Base-by-base conservation (phyloP, 2,797 vertebrate genomes). In the Rousettus madagascariensis region DNA sequence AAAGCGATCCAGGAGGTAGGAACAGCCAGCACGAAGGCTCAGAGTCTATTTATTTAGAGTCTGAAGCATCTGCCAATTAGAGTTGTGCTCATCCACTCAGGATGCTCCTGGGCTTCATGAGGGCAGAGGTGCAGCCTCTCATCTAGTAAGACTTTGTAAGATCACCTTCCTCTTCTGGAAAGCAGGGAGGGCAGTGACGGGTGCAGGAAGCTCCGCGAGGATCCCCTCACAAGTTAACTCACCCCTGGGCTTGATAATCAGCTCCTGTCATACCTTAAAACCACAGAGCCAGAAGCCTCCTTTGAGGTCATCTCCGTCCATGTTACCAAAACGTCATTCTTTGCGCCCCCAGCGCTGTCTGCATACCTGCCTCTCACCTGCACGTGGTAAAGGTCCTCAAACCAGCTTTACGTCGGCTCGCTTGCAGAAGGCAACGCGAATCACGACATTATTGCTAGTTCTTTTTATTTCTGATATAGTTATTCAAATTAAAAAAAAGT, bases 331-430 rank as follows among this genome's bases (percentile, higher is more conserved):
- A 16, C 11, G 0, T 5, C 57, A 33, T 65, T 59, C 1, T 17
- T 53, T 11, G 22, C 30, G 1, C 4, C 26, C 8, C 9, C 15
- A 6, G 36, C 15, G 26, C 22, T 41, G 0, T 1, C 36, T 12
- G 41, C 59, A 1, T 9, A 28, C 38, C 65, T 2, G 19, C 49
- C 1, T 15, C 72, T 57, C 41, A 1, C n/a, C 41, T 5, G 13
- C 0, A 22, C 20, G 0, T 1, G 22, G 41, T 9, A 12, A 65
- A 63, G 19, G 28, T 36, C 26, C 13, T 33, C 59, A 51, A 3
- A 72, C 2, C 51, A 65, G 33, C 49, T 63, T 80, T 1, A 6
- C 8, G 0, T 0, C 0, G 8, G 26, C 26, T 30, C 30, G 6
- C 71, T 30, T 10, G 20, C 10, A 17, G 38, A 61, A 16, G 33